phyloP scores from a whole-genome alignment of 2,888 invertebrate species.

The Uropetala carovei region DNA sequence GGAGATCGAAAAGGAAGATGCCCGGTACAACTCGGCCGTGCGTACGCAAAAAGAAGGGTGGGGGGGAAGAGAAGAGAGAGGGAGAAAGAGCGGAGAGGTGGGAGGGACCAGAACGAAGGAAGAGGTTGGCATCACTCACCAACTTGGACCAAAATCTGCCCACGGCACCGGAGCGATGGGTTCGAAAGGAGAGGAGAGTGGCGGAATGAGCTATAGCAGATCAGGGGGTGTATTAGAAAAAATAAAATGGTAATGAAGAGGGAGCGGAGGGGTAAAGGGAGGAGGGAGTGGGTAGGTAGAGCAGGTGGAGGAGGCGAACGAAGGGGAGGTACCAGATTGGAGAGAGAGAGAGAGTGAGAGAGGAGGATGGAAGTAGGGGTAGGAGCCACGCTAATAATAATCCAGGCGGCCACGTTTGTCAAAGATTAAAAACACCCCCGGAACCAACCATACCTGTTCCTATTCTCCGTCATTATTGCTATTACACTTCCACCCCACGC shows the following conservation, averaged over 20 bases:
- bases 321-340: not conserved
- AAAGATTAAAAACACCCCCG: constrained; percentile 52
- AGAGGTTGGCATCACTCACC: constrained; percentile 18
- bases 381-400: constrained; percentile 47
- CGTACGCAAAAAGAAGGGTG: not conserved
- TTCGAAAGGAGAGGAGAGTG: not conserved
- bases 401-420: constrained; percentile 49
- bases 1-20: constrained; percentile 6
- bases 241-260: constrained; percentile 58
- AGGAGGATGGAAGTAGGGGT: not conserved
- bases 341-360: not conserved
- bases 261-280: not conserved
- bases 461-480: constrained; percentile 50
- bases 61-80: not conserved
- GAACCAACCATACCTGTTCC: constrained; percentile 45
- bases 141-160: constrained; percentile 9
- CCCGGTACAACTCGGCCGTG: constrained; percentile 2
- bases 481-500: constrained; percentile 33
- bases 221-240: constrained; percentile 48
- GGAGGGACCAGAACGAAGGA: not conserved
- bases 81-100: not conserved
- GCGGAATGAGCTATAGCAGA: constrained; percentile 46
- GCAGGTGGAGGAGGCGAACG: not conserved
- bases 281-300: too few relatives aligned
- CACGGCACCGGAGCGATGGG: not conserved